Evolutionary conservation across 2,113 vertebrate species (phyloP), one percentile per base, ranked within the genome.

Genomic region (Paedocypris sp.): DNA sequence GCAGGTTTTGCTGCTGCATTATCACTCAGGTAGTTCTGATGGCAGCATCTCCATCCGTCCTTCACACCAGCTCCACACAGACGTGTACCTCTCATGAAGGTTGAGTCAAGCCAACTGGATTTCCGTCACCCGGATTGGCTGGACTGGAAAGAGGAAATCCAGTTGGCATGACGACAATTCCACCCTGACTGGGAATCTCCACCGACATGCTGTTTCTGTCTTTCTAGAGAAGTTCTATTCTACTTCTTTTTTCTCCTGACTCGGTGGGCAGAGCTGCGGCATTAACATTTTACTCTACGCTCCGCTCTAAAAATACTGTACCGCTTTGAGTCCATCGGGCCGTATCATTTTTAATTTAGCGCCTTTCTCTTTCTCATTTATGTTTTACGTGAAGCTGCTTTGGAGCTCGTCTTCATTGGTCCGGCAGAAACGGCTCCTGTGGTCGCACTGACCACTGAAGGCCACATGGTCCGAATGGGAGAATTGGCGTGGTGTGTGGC

Each of bases 261-360:
- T n/a, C n/a, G n/a, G n/a, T n/a, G n/a, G n/a, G 48, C 43, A 64
- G 62, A 57, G 52, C 52, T 62, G 8, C 25, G 11, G 48, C 80
- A 80, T 84, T 77, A 79, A 80, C 72, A 71, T 83, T 83, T 82
- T 66, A 84, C 76, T 71, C 56, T 47, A 11, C 6, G 47, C 18
- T 53, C 13, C 10, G 18, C 73, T 76, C 73, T 79, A 64, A 77
- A 73, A 79, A 71, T 59, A 74, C 65, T 73, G n/a, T n/a, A n/a
- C n/a, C n/a, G 79, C 77, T 80, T 80, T 73, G 53, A 57, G 45
- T 63, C 73, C 73, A 74, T 78, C 71, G 66, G 70, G 68, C 56
- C 68, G 62, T 58, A 74, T 82, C 74, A 83, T 85, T 83, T 80
- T 78, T 82, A 80, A 80, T 85, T 83, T 75, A 83, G 71, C 73